Evolutionary conservation across 2,888 invertebrate species (phyloP).

Genomic region (Drosophila melanosoma): DNA sequence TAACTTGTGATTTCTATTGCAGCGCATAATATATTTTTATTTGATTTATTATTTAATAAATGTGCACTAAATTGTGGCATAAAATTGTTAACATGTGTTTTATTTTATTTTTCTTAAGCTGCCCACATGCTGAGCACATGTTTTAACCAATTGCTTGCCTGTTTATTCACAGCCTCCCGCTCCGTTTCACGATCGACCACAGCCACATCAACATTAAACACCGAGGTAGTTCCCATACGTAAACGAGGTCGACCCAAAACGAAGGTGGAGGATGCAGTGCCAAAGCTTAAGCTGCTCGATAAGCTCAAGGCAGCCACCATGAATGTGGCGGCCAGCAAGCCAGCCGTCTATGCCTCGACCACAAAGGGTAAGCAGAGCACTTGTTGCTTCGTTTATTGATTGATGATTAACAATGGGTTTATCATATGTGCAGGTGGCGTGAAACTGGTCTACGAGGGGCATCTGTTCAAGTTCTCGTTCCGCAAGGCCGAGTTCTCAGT

Average conservation of each 20-base stretch:
- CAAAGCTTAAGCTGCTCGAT: slow-evolving; percentile 68
- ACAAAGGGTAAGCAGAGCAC: slow-evolving; percentile 76
- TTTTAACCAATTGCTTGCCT: slow-evolving; percentile 57
- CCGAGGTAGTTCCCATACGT: slow-evolving; percentile 56
- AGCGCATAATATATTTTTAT: slow-evolving; percentile 46
- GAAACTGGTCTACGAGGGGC: slow-evolving; percentile 82
- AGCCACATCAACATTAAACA: slow-evolving; percentile 62
- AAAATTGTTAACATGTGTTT: slow-evolving; percentile 65
- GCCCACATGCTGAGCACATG: slow-evolving; percentile 1
- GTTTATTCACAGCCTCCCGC: slow-evolving; percentile 16
- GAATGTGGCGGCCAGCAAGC: slow-evolving; percentile 59
- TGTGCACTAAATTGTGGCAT: slow-evolving; percentile 19
- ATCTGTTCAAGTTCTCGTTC: slow-evolving; percentile 83
- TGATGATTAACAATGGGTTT: background rate
- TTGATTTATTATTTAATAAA: slow-evolving; percentile 62
- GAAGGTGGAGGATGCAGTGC: slow-evolving; percentile 49
- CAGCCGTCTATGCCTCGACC: slow-evolving; percentile 82
- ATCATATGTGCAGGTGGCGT: slow-evolving; percentile 77
- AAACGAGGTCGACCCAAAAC: slow-evolving; percentile 78
- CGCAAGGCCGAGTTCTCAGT: slow-evolving; percentile 82
- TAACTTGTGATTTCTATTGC: slow-evolving; percentile 52
- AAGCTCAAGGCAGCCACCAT: slow-evolving; percentile 72
- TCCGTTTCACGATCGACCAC: slow-evolving; percentile 4
- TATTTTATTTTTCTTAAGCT: slow-evolving; percentile 57
- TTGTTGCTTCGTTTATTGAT: slow-evolving; percentile 44